Conservation (phyloP, 2,888 invertebrate species). For the Acronicta leporina region DNA sequence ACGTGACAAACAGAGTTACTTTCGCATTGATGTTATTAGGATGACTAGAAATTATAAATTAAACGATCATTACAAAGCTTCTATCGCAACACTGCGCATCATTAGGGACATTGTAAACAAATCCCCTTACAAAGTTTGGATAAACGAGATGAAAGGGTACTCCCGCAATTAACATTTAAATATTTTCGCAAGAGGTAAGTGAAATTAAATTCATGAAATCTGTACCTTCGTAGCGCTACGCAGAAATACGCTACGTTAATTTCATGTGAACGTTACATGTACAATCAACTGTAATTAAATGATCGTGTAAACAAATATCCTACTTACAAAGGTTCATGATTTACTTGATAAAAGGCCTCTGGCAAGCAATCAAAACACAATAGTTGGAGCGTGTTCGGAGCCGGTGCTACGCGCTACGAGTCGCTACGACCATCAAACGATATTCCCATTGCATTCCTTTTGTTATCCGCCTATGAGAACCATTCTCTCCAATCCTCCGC, state of each 20-base stretch:
- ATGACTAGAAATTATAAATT: slow-evolving; percentile 61
- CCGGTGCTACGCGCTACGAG: slow-evolving; percentile 66
- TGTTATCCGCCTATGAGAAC: slow-evolving; percentile 83
- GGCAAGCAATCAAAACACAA: slow-evolving; percentile 78
- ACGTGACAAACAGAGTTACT: too few relatives aligned
- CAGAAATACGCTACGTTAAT: slow-evolving; percentile 47
- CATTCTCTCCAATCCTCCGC: slow-evolving; percentile 78
- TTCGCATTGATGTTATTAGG: too few relatives aligned
- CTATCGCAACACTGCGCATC: slow-evolving; percentile 68
- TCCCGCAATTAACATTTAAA: slow-evolving; percentile 71
- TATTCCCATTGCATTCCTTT: slow-evolving; percentile 82
- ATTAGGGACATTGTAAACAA: slow-evolving; percentile 77
- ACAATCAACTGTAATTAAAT: slow-evolving; percentile 34
- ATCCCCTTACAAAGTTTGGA: slow-evolving; percentile 71
- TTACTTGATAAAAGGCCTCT: slow-evolving; percentile 68
- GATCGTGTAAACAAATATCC: slow-evolving; percentile 27
- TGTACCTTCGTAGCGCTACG: slow-evolving; percentile 39
- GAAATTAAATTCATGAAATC: slow-evolving; percentile 62
- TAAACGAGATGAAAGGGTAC: slow-evolving; percentile 73
- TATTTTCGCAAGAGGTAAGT: slow-evolving; percentile 63
- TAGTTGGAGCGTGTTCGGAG: slow-evolving; percentile 64
- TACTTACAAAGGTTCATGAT: slow-evolving; percentile 43
- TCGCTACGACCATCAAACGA: slow-evolving; percentile 76
- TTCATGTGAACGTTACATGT: slow-evolving; percentile 40
- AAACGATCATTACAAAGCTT: slow-evolving; percentile 71